Conservation (phyloP, 2,113 vertebrate species). For the Gobiocypris rarus region DNA sequence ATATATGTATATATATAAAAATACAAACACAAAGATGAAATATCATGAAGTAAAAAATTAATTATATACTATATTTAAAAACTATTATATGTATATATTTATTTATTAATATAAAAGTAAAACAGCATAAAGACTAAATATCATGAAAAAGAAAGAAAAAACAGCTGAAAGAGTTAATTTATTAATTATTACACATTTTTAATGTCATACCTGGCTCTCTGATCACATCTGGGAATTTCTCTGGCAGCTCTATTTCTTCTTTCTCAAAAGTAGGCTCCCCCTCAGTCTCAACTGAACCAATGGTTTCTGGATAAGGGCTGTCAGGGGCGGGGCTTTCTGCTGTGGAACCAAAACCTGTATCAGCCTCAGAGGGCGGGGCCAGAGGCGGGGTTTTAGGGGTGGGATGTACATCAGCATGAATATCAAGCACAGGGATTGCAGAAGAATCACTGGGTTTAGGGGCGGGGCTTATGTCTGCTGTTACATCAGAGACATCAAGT, state of each 20-base stretch:
- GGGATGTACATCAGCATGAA: conserved; percentile 39
- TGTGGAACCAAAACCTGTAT: conserved; percentile 44
- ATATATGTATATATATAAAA: background rate
- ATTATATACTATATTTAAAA: no score
- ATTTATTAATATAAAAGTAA: background rate
- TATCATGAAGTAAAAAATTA: no score
- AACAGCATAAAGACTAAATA: background rate
- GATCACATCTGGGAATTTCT: conserved; percentile 48
- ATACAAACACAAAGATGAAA: no score
- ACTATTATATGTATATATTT: background rate
- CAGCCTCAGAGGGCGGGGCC: conserved; percentile 29
- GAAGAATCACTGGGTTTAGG: conserved; percentile 36
- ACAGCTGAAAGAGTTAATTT: background rate
- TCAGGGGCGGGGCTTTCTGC: conserved; percentile 59
- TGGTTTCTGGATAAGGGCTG: conserved; percentile 40
- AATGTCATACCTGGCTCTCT: conserved; percentile 63
- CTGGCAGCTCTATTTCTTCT: conserved; percentile 50
- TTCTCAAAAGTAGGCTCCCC: conserved; percentile 45
- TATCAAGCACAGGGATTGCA: conserved; percentile 47
- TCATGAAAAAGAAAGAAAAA: background rate
- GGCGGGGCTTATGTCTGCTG: conserved; percentile 17
- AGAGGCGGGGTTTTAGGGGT: conserved; percentile 21
- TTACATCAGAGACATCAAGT: background rate
- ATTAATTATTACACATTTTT: background rate
- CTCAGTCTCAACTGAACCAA: conserved; percentile 50